A percentile compares a stretch with the other conserved stretches of the same genome.
Evolutionary conservation across 2,113 vertebrate genomes (phyloP).

Genomic region (Sylvicapra grimmia): DNA sequence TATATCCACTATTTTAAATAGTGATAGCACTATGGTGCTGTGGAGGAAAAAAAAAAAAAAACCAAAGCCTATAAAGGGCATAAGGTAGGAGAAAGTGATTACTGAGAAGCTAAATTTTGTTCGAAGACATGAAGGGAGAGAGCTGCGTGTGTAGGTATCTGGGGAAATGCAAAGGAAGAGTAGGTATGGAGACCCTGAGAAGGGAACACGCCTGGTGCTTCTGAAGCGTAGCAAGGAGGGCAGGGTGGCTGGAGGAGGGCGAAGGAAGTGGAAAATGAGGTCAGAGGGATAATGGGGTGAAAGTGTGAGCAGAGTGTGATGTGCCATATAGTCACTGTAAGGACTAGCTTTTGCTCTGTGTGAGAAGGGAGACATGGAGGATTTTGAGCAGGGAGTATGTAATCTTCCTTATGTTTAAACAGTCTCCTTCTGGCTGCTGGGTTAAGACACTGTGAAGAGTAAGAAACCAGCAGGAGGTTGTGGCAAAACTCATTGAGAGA

Average conservation of each 20-base stretch:
- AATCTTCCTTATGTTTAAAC: not conserved
- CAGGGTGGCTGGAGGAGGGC: too few species aligned
- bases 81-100: not conserved
- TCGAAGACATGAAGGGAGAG: not conserved
- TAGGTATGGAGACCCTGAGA: not conserved
- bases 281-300: not conserved
- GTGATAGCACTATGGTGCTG: not conserved
- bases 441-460: not conserved
- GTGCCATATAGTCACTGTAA: not conserved
- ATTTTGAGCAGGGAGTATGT: not conserved
- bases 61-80: not conserved
- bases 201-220: not conserved
- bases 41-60: not conserved
- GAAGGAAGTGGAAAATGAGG: not conserved
- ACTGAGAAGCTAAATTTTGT: not conserved
- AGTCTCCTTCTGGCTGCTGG: not conserved
- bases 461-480: not conserved
- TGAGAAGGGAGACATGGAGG: not conserved
- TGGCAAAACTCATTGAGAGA: not conserved
- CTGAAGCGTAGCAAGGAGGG: not conserved
- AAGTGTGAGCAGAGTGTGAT: fast-evolving
- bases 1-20: not conserved
- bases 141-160: not conserved
- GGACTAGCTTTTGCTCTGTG: not conserved
- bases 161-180: not conserved